Evolutionary conservation across 2,888 invertebrate species (phyloP).

Genomic region (Mimas tiliae): DNA sequence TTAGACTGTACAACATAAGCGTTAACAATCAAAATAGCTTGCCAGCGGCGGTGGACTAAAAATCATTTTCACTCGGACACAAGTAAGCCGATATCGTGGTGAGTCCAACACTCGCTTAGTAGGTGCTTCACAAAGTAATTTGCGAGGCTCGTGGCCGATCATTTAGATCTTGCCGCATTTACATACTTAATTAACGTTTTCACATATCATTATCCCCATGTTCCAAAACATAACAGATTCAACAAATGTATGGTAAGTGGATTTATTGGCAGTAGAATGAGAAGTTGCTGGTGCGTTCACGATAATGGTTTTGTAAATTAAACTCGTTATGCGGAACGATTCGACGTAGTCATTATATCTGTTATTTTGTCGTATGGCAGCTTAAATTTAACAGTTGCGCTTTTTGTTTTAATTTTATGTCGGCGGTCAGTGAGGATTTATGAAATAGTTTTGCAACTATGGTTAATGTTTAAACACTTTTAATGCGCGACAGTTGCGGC

Average conservation of each 20-base stretch:
- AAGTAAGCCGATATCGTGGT: conserved; percentile 55
- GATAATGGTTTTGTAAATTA: conserved; percentile 67
- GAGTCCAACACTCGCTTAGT: conserved; percentile 69
- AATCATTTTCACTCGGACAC: conserved; percentile 51
- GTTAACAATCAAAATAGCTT: conserved; percentile 40
- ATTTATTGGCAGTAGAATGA: conserved; percentile 59
- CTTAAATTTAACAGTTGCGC: conserved; percentile 54
- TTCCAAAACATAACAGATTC: conserved; percentile 49
- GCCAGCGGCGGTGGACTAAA: conserved; percentile 17
- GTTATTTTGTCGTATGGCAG: conserved; percentile 38
- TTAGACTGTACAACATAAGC: conserved; percentile 52
- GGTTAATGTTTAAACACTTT: conserved; percentile 23
- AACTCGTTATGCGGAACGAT: conserved; percentile 56
- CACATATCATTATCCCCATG: conserved; percentile 53
- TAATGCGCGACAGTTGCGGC: conserved; percentile 21
- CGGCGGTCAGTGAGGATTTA: conserved; percentile 35
- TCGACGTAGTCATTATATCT: conserved; percentile 50
- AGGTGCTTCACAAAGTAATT: conserved; percentile 71
- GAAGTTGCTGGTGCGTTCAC: conserved; percentile 51
- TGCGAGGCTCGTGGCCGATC: conserved; percentile 64
- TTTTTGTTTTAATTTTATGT: conserved; percentile 50
- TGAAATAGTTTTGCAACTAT: conserved; percentile 24
- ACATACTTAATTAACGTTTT: conserved; percentile 69
- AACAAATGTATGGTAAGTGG: conserved; percentile 51
- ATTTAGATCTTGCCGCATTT: conserved; percentile 66